Evolutionary conservation across 2,888 invertebrate species (phyloP), one percentile per base, ranked within the genome.

Genomic region (Xestoiulus laeticollis): DNA sequence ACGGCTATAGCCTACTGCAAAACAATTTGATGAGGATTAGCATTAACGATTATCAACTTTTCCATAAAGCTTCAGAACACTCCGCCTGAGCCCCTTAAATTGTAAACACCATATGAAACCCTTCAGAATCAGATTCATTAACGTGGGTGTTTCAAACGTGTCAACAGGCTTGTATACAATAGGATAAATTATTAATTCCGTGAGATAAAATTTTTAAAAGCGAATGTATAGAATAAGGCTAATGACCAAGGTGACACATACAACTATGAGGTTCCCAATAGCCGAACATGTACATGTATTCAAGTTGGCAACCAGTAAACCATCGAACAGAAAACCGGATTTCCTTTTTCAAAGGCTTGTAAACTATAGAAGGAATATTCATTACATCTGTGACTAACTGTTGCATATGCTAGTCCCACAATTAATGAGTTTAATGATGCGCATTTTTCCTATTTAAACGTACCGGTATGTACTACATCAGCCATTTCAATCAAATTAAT

Each of bases 251-350:
- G 59, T 30, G 78, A 78, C 78, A 78, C 26, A 78, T 26, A 14
- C 78, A 78, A 12, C 78, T 10, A 14, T 26, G 68, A 68, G 68
- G 30, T 78, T 78, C 14, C 30, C 30, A 78, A 78, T 78, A 68
- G 6, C 12, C 12, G 68, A 2, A 1, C 22, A 12, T 68, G 26
- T 26, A 68, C 16, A 19, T 53, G 4, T 14, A 59, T 19, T 6
- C 59, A 59, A 19, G 48, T 1, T 22, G 19, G 22, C 14, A 30
- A 14, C 48, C 78, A 78, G 78, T 14, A 12, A 14, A 78, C 30
- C 78, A 30, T 30, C 5, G 78, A 78, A 78, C 30, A 78, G 78
- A 78, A 68, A 78, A 78, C 78, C 30, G 78, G 78, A 78, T 78
- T 78, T 78, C 78, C 78, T 26, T 78, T 78, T 30, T 78, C 30